Conservation (phyloP, 2,888 invertebrate species). For the Linyphia triangularis region DNA sequence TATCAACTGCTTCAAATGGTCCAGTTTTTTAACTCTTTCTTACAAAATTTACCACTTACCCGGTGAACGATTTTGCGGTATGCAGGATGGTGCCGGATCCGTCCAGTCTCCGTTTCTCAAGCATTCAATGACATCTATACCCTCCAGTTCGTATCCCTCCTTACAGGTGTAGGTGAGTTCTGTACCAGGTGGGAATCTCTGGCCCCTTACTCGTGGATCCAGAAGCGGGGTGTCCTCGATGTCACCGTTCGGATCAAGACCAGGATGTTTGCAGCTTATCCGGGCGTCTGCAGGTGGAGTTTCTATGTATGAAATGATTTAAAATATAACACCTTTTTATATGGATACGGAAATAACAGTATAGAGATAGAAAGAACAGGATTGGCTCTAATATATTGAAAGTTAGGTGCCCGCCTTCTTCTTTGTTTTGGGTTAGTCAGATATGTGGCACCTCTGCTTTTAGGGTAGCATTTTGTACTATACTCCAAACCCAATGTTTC, state of each 20-base stretch:
- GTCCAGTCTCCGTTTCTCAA: conserved; percentile 5
- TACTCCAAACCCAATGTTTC: too few relatives aligned
- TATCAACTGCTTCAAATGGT: too few relatives aligned
- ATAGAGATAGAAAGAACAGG: too few relatives aligned
- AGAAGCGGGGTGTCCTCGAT: neutral
- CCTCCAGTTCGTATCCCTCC: neutral
- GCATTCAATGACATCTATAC: neutral
- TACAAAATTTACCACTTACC: too few relatives aligned
- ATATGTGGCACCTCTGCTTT: too few relatives aligned
- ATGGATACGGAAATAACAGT: too few relatives aligned
- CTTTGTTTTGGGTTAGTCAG: too few relatives aligned
- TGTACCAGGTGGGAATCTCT: neutral
- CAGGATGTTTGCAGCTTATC: neutral
- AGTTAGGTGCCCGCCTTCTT: too few relatives aligned
- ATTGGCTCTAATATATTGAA: too few relatives aligned
- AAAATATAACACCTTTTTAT: neutral
- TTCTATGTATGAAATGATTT: neutral
- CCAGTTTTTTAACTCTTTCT: too few relatives aligned
- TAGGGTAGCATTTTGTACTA: too few relatives aligned
- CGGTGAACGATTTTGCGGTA: neutral
- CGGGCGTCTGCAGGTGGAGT: neutral
- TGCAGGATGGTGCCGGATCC: neutral
- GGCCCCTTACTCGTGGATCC: neutral
- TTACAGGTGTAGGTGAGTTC: neutral
- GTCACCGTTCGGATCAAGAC: neutral